Evolutionary conservation across 2,888 invertebrate species (phyloP).

Genomic region (Leucoma salicis): DNA sequence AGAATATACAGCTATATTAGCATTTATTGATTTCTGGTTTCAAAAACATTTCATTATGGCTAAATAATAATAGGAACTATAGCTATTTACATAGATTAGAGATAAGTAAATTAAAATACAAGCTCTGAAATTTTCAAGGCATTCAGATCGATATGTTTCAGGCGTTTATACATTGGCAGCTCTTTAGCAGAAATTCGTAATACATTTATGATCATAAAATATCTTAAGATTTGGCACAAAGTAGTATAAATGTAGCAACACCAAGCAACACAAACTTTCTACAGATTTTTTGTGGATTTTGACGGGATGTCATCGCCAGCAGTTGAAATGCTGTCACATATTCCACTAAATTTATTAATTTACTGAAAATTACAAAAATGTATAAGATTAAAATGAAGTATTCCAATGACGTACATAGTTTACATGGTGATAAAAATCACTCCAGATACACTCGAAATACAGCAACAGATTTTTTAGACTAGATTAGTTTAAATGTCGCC

Average conservation of each 20-base stretch:
- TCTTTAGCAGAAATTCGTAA: neutral
- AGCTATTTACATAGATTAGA: constrained; percentile 30
- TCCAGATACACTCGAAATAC: too few relatives aligned
- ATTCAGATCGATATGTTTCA: neutral
- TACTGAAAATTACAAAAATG: too few relatives aligned
- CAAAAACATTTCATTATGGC: constrained; percentile 8
- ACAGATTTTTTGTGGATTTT: too few relatives aligned
- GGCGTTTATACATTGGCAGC: neutral
- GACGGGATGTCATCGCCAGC: too few relatives aligned
- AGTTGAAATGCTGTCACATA: too few relatives aligned
- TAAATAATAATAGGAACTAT: constrained; percentile 39
- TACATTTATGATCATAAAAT: neutral
- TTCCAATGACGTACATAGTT: too few relatives aligned
- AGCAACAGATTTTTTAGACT: too few relatives aligned
- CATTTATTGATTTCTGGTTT: neutral
- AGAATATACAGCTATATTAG: constrained; percentile 1
- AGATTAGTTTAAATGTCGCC: too few relatives aligned
- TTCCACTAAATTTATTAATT: too few relatives aligned
- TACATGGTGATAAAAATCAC: too few relatives aligned
- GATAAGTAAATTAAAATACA: neutral
- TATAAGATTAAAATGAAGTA: too few relatives aligned
- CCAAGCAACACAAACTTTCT: neutral
- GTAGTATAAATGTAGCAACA: neutral
- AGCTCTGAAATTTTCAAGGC: neutral
- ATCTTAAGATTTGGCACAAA: neutral